Evolutionary conservation across 2,113 vertebrate genomes (phyloP).

Genomic region (Macrotus californicus): DNA sequence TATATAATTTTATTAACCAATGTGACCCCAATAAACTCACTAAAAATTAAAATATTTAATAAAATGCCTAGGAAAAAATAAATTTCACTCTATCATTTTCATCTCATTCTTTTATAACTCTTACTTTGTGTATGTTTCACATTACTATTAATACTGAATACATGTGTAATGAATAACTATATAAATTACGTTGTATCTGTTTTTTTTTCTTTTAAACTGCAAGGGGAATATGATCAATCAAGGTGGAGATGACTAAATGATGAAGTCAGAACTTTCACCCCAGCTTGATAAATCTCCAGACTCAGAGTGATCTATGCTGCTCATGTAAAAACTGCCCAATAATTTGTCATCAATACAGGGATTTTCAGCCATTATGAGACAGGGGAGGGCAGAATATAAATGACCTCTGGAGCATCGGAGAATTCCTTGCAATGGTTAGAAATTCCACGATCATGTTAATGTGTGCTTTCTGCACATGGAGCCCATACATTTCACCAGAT

Average conservation of each 20-base stretch:
- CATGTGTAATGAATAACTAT: neutral
- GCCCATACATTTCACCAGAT: neutral
- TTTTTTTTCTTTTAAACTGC: neutral
- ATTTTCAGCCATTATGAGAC: neutral
- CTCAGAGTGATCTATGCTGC: neutral
- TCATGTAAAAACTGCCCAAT: neutral
- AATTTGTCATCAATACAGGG: neutral
- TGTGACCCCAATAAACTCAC: neutral
- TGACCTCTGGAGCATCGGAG: neutral
- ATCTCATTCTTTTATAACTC: conserved; percentile 3
- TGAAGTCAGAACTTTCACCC: conserved; percentile 46
- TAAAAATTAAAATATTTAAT: neutral
- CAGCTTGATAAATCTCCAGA: neutral
- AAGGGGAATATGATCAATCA: neutral
- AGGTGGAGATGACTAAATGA: neutral
- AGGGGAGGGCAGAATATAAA: neutral
- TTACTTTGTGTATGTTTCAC: conserved; percentile 20
- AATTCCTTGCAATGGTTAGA: neutral
- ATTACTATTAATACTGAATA: conserved; percentile 14
- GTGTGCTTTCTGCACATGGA: neutral
- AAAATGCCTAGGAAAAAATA: neutral
- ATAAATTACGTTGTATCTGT: neutral
- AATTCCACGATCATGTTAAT: neutral
- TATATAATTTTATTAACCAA: too few relatives aligned
- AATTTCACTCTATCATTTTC: neutral